A percentile compares a stretch with the other conserved stretches of the same genome.
These are phyloP conservation scores for Meleagris gallopavo DNA, from an alignment of 2,113 vertebrate genomes.

Conservation along the genomic window DNA sequence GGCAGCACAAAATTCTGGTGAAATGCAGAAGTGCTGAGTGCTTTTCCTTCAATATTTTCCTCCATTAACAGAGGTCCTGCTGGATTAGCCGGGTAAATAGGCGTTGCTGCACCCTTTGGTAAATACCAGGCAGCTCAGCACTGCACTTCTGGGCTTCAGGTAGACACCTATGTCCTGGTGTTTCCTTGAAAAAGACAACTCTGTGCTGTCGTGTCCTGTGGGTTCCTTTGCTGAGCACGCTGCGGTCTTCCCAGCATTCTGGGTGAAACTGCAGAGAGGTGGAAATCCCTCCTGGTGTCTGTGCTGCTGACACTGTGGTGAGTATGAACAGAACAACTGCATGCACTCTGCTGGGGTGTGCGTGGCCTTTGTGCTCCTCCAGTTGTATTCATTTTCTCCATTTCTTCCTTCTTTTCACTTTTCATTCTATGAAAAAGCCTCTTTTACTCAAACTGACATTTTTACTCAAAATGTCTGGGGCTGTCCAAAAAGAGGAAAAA, in stretches of 20 bases:
- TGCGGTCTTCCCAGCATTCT: neutral
- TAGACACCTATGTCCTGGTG: neutral
- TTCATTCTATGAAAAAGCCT: neutral
- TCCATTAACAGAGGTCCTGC: neutral
- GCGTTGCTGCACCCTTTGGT: neutral
- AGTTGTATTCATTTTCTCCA: neutral
- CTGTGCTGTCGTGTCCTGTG: fast-evolving
- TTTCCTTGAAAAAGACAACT: neutral
- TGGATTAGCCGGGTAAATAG: neutral
- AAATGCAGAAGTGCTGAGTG: neutral
- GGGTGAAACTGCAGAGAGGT: neutral
- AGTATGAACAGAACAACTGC: neutral
- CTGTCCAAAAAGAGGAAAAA: neutral
- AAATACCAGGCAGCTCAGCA: neutral
- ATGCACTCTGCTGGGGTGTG: neutral
- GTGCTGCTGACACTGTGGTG: neutral
- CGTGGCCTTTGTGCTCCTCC: neutral
- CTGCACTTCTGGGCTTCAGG: neutral
- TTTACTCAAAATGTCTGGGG: neutral
- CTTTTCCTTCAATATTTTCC: neutral
- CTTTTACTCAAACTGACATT: neutral
- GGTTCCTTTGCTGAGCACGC: fast-evolving
- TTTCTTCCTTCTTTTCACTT: neutral
- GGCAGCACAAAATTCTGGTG: neutral
- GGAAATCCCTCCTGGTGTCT: neutral